Evolutionary conservation across 2,888 invertebrate species (phyloP), one percentile per base, ranked within the genome.

Genomic region (Orgyia antiqua): DNA sequence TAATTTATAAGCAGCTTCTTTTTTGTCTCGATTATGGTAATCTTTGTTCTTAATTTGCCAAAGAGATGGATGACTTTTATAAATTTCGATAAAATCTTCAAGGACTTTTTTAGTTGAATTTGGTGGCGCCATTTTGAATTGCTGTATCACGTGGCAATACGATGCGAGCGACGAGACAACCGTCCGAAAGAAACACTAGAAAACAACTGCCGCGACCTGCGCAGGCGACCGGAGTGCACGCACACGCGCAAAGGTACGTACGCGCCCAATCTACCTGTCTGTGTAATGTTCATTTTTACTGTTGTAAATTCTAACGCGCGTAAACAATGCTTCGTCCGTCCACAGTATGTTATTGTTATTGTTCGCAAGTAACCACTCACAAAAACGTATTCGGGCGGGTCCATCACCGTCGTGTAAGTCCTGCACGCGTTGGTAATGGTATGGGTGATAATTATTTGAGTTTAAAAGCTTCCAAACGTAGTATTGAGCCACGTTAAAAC

Each of bases 201-300:
- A 35, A 36, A 42, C 35, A 39, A 36, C 38, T 42, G 37, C 38
- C 36, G 39, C 35, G 37, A 41, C 41, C 39, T 39, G 42, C 40
- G 40, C 34, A 40, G 42, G 34, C 34, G 11, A 36, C 36, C 31
- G 31, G 29, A 31, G 31, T 18, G 25, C 27, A 34, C 32, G 27
- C 30, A 31, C 32, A 32, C 32, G 38, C 33, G 32, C 33, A 30
- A 32, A 32, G 35, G 37, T 36, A 29, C 40, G 32, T 36, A 36
- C 36, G 36, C 33, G 29, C 33, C 33, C 36, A 28, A 36, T 36
- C 29, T 31, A 30, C 32, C 33, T 23, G 28, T 26, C n/a, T n/a
- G n/a, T n/a, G n/a, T n/a, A n/a, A n/a, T n/a, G n/a, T n/a, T n/a
- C n/a, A n/a, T n/a, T n/a, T n/a, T n/a, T n/a, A n/a, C n/a, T n/a